phyloP scores from a whole-genome alignment of 2,797 vertebrate genomes.

The Helicolenus hilgendorfi region DNA sequence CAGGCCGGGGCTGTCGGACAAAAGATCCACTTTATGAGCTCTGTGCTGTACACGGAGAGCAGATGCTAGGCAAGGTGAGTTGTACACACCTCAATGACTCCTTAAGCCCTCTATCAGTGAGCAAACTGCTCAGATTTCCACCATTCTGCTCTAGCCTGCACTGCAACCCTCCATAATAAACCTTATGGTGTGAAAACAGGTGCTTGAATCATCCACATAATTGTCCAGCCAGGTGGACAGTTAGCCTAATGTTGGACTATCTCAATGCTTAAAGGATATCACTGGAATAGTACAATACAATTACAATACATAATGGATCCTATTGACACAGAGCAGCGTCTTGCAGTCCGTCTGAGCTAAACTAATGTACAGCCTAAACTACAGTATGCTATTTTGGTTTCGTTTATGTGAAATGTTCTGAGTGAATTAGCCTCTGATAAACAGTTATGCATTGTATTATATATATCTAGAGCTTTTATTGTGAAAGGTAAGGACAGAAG shows the following conservation, averaged over 20 bases:
- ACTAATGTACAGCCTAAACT: too few relatives aligned
- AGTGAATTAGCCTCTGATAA: neutral
- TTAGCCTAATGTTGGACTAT: neutral
- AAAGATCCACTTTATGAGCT: slow-evolving; percentile 67
- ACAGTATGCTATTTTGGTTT: too few relatives aligned
- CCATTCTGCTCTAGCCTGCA: slow-evolving; percentile 1
- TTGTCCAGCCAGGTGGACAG: neutral
- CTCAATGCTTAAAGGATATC: neutral
- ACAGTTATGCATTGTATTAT: too few relatives aligned
- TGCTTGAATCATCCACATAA: slow-evolving; percentile 36
- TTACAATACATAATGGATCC: too few relatives aligned
- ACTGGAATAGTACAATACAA: too few relatives aligned
- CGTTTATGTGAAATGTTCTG: neutral
- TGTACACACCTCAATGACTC: slow-evolving; percentile 68
- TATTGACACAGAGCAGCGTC: neutral
- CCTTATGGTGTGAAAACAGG: slow-evolving; percentile 59
- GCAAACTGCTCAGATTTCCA: slow-evolving; percentile 66
- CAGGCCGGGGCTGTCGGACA: slow-evolving; percentile 24
- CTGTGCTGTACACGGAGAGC: slow-evolving; percentile 54
- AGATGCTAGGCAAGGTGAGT: slow-evolving; percentile 75
- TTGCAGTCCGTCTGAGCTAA: neutral
- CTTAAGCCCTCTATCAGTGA: slow-evolving; percentile 63
- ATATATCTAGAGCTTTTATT: too few relatives aligned
- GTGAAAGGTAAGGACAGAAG: too few relatives aligned
- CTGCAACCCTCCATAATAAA: slow-evolving; percentile 7